phyloP scores from a whole-genome alignment of 2,113 vertebrate genomes.

The Penelope pileata region DNA sequence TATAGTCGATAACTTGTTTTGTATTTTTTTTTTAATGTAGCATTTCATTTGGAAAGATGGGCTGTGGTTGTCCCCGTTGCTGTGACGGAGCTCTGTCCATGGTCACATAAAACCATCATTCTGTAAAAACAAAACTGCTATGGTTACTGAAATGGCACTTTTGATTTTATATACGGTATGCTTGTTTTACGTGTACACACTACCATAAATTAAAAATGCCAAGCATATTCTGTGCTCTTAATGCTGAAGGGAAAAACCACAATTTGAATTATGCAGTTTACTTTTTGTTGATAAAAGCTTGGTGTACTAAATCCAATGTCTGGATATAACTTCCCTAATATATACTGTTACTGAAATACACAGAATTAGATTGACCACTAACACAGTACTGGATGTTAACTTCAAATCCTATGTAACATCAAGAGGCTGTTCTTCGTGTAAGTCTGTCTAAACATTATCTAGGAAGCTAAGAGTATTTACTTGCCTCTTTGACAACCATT shows the following conservation, averaged over 20 bases:
- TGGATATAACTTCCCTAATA: conserved; percentile 74
- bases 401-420: conserved; percentile 56
- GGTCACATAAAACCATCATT: conserved; percentile 65
- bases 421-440: conserved; percentile 66
- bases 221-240: conserved; percentile 72
- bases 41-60: conserved; percentile 54
- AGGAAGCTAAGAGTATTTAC: conserved; percentile 78
- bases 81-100: conserved; percentile 30
- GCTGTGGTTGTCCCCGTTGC: conserved; percentile 48
- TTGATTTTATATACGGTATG: conserved; percentile 69
- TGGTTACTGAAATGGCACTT: conserved; percentile 76
- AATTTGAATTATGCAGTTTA: conserved; percentile 78
- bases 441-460: conserved; percentile 79
- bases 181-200: conserved; percentile 72
- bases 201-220: conserved; percentile 71
- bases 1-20: not conserved
- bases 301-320: conserved; percentile 74
- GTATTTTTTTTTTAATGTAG: conserved; percentile 52
- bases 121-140: conserved; percentile 62
- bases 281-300: conserved; percentile 79
- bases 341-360: conserved; percentile 72
- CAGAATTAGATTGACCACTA: conserved; percentile 78
- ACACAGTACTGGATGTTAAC: conserved; percentile 73
- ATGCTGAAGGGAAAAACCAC: conserved; percentile 82
- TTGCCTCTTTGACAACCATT: conserved; percentile 74